These are phyloP conservation scores for Phylloscopus collybita DNA, from an alignment of 2,797 vertebrate genomes.

Conservation along the genomic window DNA sequence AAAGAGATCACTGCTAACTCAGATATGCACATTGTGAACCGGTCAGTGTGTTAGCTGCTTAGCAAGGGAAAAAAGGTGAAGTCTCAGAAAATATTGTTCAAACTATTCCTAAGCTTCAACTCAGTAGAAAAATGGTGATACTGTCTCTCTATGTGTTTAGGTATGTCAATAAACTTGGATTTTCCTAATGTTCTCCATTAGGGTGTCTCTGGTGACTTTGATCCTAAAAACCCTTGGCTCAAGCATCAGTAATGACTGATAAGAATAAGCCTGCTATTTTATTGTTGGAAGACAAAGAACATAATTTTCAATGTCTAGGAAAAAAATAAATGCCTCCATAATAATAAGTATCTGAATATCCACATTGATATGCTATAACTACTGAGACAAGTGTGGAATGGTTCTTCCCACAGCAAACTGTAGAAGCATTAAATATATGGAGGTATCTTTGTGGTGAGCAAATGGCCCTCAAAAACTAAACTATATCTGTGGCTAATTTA, in stretches of 20 bases:
- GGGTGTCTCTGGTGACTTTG: neutral
- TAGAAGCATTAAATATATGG: neutral
- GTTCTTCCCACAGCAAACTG: neutral
- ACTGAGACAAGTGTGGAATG: neutral
- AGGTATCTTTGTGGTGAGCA: neutral
- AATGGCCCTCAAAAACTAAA: neutral
- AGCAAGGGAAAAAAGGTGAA: neutral
- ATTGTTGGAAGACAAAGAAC: neutral
- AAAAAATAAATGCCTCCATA: neutral
- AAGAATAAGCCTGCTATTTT: neutral
- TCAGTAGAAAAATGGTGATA: neutral
- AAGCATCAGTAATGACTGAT: neutral
- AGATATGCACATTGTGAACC: neutral
- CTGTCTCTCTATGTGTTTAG: neutral
- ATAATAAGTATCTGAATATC: neutral
- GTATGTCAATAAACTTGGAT: neutral
- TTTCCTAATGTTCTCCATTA: neutral
- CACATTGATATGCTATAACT: neutral
- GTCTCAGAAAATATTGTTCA: neutral
- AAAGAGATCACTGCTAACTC: neutral
- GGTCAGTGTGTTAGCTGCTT: neutral
- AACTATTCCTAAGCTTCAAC: neutral
- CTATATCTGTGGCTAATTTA: neutral
- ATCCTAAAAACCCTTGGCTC: neutral
- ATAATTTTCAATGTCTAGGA: neutral